These are phyloP conservation scores for Geophilus truncorum DNA, from an alignment of 2,888 invertebrate species.

Conservation along the genomic window DNA sequence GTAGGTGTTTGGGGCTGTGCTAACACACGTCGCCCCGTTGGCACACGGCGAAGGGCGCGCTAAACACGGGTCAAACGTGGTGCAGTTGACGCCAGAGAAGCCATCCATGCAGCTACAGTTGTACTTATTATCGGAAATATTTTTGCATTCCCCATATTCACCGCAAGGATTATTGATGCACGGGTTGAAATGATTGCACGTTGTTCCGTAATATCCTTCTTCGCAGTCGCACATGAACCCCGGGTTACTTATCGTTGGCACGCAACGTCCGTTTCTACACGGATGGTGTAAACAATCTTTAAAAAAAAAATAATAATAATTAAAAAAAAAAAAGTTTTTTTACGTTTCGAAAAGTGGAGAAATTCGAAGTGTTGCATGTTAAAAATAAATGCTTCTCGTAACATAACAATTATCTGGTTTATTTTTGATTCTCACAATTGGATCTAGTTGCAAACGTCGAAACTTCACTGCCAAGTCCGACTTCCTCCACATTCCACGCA, in stretches of 20 bases:
- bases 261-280: conserved; percentile 36
- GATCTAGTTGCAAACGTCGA: conserved; percentile 35
- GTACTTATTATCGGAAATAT: conserved; percentile 37
- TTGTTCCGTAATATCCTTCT: conserved; percentile 36
- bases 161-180: conserved; percentile 38
- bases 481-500: conserved; percentile 38
- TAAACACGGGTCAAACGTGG: conserved; percentile 37
- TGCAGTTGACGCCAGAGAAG: conserved; percentile 37
- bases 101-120: conserved; percentile 37
- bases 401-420: background rate
- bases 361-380: too few relatives aligned
- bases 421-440: conserved; percentile 37
- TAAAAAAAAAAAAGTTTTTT: conserved; percentile 27
- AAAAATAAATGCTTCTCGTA: too few relatives aligned
- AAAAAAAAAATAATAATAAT: too few relatives aligned
- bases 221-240: conserved; percentile 38
- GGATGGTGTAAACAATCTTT: conserved; percentile 36
- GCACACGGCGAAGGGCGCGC: conserved; percentile 36
- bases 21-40: conserved; percentile 38
- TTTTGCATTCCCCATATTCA: conserved; percentile 37
- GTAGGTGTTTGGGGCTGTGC: conserved; percentile 31
- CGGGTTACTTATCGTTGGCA: conserved; percentile 33
- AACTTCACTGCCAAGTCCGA: conserved; percentile 36
- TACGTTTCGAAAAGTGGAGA: too few relatives aligned
- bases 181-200: conserved; percentile 37